Evolutionary conservation across 2,113 vertebrate genomes (phyloP), one percentile per base, ranked within the genome.

Genomic region (Struthidea cinerea): DNA sequence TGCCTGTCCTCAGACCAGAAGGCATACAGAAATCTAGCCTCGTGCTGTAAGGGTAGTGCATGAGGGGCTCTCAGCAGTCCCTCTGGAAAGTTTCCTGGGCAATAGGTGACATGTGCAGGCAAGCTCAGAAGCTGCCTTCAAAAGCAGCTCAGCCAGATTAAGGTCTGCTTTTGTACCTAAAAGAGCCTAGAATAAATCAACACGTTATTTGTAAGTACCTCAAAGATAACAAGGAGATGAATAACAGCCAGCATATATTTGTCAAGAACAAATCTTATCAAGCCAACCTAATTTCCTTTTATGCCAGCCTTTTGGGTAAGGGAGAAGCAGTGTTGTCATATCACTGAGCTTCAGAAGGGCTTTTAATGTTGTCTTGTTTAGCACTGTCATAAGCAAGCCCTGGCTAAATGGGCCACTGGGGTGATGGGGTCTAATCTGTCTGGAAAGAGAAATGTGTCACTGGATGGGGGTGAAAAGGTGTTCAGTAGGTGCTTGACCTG

Each of bases 231-330:
- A 65, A 81, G 85, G 75, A 80, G 88, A 65, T 80, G 86, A 90
- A 41, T 92, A 95, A 84, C 83, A 94, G 73, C 71, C 80, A 74
- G 83, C 44, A 88, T 42, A 50, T 60, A 89, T 92, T 92, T 93
- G 71, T 94, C 92, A 94, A 59, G 86, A 93, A 77, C 37, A 90
- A 90, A 92, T 90, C 92, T 92, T 94, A 92, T 67, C 75, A 92
- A 92, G 76, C 71, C 94, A 97, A 89, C 94, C 90, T 92, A 55
- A 95, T 93, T 95, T 90, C 83, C 92, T 86, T 94, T 96, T 77
- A 61, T 85, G 88, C 47, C 76, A 93, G 64, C 59, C 50, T 90
- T 95, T 90, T 80, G 71, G 79, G 39, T 63, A 33, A 63, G 68
- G 86, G 20, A 88, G 42, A 69, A 86, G 47, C 73, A 28, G 73